These are phyloP conservation scores for Karalla daura DNA, from an alignment of 2,797 vertebrate genomes.

Conservation along the genomic window DNA sequence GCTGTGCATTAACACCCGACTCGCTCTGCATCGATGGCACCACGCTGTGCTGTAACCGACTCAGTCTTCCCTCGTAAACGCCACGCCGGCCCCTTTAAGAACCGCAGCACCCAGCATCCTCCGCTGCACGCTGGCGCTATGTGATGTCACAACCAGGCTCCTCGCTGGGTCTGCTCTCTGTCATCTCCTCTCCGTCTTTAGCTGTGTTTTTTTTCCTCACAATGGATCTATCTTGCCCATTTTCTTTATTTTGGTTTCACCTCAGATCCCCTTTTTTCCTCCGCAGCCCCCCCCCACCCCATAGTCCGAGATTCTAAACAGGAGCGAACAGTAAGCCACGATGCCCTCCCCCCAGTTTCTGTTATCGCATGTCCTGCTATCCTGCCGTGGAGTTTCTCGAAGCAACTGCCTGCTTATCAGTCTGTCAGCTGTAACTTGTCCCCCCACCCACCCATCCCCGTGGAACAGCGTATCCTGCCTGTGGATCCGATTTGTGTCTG, in stretches of 20 bases:
- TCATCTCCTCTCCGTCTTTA: slow-evolving; percentile 39
- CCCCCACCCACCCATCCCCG: slow-evolving; percentile 26
- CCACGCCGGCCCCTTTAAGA: slow-evolving; percentile 80
- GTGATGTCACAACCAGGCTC: slow-evolving; percentile 74
- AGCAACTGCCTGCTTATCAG: slow-evolving; percentile 41
- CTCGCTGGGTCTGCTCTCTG: slow-evolving; percentile 58
- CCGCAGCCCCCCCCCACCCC: slow-evolving; percentile 29
- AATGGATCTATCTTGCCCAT: slow-evolving; percentile 51
- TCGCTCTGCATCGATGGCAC: slow-evolving; percentile 62
- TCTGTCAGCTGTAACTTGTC: slow-evolving; percentile 47
- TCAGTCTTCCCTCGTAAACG: slow-evolving; percentile 50
- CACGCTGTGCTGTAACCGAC: slow-evolving; percentile 71
- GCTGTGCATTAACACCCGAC: slow-evolving; percentile 70
- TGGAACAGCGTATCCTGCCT: slow-evolving; percentile 29
- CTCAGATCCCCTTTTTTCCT: slow-evolving; percentile 40
- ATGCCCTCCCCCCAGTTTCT: slow-evolving; percentile 44
- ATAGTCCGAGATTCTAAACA: slow-evolving; percentile 36
- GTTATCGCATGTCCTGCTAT: slow-evolving; percentile 49
- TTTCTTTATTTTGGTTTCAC: slow-evolving; percentile 49
- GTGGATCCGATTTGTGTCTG: slow-evolving; percentile 46
- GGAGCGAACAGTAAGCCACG: slow-evolving; percentile 56
- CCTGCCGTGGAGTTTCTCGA: slow-evolving; percentile 53
- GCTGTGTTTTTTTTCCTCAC: slow-evolving; percentile 42
- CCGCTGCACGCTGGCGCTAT: slow-evolving; percentile 57
- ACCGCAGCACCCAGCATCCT: slow-evolving; percentile 76